Evolutionary conservation across 2,797 vertebrate species (phyloP).

Genomic region (Sylvilagus floridanus): DNA sequence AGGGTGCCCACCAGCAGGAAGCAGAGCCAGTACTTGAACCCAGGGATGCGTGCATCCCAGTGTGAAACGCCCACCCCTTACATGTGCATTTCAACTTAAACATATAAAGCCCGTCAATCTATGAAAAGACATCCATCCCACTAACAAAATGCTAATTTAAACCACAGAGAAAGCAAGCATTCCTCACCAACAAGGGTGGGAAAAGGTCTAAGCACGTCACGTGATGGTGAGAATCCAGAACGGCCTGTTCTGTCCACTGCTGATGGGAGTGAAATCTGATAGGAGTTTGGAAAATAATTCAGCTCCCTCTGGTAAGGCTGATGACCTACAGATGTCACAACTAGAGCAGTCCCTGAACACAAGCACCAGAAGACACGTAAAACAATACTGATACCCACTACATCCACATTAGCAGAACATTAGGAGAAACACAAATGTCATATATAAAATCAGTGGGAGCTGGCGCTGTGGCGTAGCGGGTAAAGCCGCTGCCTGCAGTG

Average conservation of each 20-base stretch:
- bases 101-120: background rate
- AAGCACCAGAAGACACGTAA: background rate
- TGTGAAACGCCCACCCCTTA: background rate
- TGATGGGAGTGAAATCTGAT: background rate
- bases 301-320: background rate
- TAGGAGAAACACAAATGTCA: background rate
- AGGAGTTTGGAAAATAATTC: background rate
- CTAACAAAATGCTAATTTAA: conserved; percentile 14
- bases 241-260: background rate
- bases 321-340: background rate
- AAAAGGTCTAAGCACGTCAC: background rate
- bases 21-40: too few species aligned
- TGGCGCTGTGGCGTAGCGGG: too few species aligned
- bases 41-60: too few species aligned
- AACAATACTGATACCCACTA: background rate
- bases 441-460: background rate
- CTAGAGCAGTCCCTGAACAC: background rate
- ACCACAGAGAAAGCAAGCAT: background rate
- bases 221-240: background rate
- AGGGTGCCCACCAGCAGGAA: too few species aligned
- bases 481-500: too few species aligned
- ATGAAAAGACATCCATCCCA: background rate
- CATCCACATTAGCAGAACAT: background rate
- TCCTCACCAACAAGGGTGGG: background rate
- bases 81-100: background rate